Evolutionary conservation across 2,888 invertebrate species (phyloP), one percentile per base, ranked within the genome.

Genomic region (Caenorhabditis sinica): DNA sequence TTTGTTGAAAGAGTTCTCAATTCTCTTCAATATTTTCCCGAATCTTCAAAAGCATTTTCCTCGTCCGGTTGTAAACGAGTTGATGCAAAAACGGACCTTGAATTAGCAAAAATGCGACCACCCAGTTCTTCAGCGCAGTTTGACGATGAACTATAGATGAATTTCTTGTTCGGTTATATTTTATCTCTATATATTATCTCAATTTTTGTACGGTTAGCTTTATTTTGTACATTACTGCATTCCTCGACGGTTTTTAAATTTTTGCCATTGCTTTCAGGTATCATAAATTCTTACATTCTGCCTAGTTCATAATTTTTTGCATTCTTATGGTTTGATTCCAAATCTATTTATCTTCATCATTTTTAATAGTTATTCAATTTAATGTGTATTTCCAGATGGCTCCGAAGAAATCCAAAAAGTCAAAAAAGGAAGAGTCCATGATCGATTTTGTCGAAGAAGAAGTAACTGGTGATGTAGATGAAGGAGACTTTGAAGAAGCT

Each of bases 11-110:
- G 74, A 36, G 79, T 88, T 23, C 69, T 87, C 17, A 84, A 86
- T 66, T 71, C 61, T 61, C 83, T 89, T 53, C 79, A 90, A 89
- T 91, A 88, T 77, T 91, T 90, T 66, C 91, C 91, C 0, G 77
- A 87, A 11, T 74, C 73, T 28, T 86, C 89, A 11, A 89, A 89
- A 45, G 84, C 90, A 3, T 92, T 89, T 74, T 92, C 92, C 4
- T 86, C 89, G 0, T 92, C 91, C 40, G 98, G 98, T 3, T 98
- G 98, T 93, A 98, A 97, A 93, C 94, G 96, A 89, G 95, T 98
- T 51, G 95, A 95, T 82, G 95, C 95, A 92, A 96, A 96, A 94
- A 92, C 93, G 3, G 92, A 93, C 80, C 65, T 93, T n/a, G 89
- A 88, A 76, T 17, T 88, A 45, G 79, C 79, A 5, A 63, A 65